phyloP scores from a whole-genome alignment of 53 echinoderm and acorn worm genomes.

The Luidia sarsii region DNA sequence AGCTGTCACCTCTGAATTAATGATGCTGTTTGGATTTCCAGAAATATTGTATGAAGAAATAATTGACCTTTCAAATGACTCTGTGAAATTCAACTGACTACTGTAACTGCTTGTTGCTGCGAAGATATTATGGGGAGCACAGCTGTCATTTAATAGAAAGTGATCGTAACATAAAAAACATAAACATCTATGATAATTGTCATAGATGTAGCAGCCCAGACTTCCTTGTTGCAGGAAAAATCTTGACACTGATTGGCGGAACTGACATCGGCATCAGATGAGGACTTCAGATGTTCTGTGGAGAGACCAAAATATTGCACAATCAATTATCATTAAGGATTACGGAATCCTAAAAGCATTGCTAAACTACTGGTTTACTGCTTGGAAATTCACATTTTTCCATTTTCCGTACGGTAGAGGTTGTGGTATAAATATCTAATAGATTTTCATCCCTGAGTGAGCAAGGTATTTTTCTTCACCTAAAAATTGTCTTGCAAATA shows the following conservation, averaged over 20 bases:
- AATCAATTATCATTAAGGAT: neutral
- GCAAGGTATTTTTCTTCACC: too few relatives aligned
- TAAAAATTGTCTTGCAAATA: too few relatives aligned
- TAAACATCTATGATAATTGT: constrained; percentile 38
- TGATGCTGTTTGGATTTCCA: neutral
- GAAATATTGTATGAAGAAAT: neutral
- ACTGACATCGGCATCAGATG: neutral
- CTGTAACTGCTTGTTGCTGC: neutral
- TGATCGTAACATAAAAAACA: constrained; percentile 50
- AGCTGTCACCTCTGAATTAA: neutral
- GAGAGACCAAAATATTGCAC: neutral
- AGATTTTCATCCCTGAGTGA: too few relatives aligned
- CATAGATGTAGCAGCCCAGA: constrained; percentile 53
- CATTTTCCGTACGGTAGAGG: too few relatives aligned
- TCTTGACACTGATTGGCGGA: constrained; percentile 40
- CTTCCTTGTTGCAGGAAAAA: constrained; percentile 39
- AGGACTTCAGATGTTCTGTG: neutral
- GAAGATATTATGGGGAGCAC: constrained; percentile 8
- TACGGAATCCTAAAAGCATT: neutral
- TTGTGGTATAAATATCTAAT: too few relatives aligned
- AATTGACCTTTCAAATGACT: neutral
- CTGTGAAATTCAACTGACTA: neutral
- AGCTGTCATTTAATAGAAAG: constrained; percentile 12
- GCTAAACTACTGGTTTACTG: too few relatives aligned
- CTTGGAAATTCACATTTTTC: too few relatives aligned